Evolutionary conservation across 1,140 invertebrate genomes (phyloP).

Genomic region (Lasioglossum albipes): DNA sequence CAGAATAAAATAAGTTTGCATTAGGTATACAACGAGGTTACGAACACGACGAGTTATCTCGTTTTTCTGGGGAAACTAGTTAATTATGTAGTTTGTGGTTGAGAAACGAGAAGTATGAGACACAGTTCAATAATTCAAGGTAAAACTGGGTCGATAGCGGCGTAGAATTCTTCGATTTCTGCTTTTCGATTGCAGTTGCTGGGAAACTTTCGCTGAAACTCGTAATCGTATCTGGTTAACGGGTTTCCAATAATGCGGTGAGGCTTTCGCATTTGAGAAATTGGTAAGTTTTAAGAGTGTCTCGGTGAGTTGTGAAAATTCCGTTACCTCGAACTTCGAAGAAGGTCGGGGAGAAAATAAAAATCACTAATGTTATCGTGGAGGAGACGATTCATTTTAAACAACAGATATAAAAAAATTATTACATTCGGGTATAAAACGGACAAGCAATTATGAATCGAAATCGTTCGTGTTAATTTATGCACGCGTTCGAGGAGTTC

Average conservation of each 20-base stretch:
- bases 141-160: constrained; percentile 6
- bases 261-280: background rate
- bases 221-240: constrained; percentile 8
- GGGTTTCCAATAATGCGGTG: background rate
- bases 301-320: background rate
- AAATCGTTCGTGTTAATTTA: background rate
- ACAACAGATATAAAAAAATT: too few relatives aligned
- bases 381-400: too few relatives aligned
- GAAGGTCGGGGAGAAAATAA: background rate
- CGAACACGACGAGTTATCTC: background rate
- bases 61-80: background rate
- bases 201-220: constrained; percentile 35
- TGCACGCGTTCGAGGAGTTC: background rate
- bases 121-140: background rate
- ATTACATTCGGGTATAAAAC: too few relatives aligned
- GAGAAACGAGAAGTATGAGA: background rate
- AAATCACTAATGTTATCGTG: too few relatives aligned
- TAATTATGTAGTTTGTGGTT: background rate
- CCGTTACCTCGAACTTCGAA: background rate
- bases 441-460: too few relatives aligned
- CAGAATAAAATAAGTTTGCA: too few relatives aligned
- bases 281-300: background rate
- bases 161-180: constrained; percentile 27
- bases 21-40: too few relatives aligned
- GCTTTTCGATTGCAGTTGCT: background rate